Conservation (phyloP, 2,113 vertebrate genomes). For the Corythornis madagascariensis region DNA sequence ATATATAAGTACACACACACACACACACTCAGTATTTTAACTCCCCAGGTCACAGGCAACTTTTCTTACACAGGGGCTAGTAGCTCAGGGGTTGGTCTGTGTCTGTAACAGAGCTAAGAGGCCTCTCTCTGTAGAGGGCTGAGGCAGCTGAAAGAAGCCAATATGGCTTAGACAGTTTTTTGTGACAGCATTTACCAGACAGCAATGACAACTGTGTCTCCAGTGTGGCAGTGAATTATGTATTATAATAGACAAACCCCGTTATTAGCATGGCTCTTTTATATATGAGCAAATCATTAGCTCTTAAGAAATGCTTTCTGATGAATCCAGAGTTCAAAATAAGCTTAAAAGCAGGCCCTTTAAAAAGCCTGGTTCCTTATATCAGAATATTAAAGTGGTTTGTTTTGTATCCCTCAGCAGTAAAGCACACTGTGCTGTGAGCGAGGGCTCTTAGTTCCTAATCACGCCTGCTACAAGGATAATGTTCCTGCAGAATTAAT, state of each 20-base stretch:
- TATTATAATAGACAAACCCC: neutral
- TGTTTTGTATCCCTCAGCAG: neutral
- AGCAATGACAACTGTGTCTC: neutral
- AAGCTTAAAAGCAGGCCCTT: neutral
- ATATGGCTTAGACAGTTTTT: too few relatives aligned
- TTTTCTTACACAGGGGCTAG: neutral
- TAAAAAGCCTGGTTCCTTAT: neutral
- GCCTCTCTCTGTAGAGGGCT: neutral
- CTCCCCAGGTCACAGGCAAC: neutral
- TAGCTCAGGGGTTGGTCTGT: too few relatives aligned
- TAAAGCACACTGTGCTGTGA: neutral
- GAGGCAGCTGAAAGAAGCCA: neutral
- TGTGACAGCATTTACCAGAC: neutral
- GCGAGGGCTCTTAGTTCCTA: neutral
- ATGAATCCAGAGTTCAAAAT: neutral
- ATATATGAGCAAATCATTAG: neutral
- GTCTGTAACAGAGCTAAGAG: too few relatives aligned
- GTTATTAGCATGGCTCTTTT: neutral
- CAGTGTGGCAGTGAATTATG: neutral
- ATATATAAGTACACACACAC: too few relatives aligned
- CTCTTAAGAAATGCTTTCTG: neutral
- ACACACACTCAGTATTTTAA: neutral
- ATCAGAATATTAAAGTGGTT: neutral
- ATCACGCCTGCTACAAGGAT: neutral
- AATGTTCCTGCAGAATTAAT: neutral